Percentiles rank a stretch among this genome's conserved stretches.
Evolutionary conservation across 2,113 vertebrate genomes (phyloP).

Genomic region (Silurus asotus): DNA sequence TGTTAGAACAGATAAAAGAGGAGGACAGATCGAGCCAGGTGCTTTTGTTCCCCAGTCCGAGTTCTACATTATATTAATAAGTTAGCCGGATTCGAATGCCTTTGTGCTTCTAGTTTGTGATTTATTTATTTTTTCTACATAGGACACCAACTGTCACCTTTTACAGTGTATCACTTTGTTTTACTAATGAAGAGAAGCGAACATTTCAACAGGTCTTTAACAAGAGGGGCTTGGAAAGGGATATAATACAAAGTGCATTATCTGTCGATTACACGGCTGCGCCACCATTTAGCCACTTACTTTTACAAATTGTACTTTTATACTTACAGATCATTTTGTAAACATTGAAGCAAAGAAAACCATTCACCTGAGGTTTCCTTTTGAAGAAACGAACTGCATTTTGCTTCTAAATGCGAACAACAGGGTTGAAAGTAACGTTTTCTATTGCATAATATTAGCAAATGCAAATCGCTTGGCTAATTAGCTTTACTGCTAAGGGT

Average conservation of each 20-base stretch:
- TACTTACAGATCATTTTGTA: too few relatives aligned
- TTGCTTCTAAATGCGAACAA: too few relatives aligned
- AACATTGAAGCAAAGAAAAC: too few relatives aligned
- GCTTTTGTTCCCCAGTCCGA: conserved; percentile 58
- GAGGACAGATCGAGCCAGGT: conserved; percentile 61
- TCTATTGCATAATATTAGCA: too few relatives aligned
- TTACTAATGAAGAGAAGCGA: conserved; percentile 27
- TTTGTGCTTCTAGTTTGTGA: conserved; percentile 62
- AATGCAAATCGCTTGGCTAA: too few relatives aligned
- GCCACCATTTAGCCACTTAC: neutral
- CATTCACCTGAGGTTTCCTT: too few relatives aligned
- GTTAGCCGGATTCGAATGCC: conserved; percentile 63
- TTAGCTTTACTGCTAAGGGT: too few relatives aligned
- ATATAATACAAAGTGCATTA: neutral
- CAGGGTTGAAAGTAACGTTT: too few relatives aligned
- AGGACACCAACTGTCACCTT: conserved; percentile 24
- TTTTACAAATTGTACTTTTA: too few relatives aligned
- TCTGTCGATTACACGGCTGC: too few relatives aligned
- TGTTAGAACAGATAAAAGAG: conserved; percentile 40
- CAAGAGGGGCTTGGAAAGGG: neutral
- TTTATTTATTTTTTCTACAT: conserved; percentile 60
- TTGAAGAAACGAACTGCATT: too few relatives aligned
- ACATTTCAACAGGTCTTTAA: conserved; percentile 25
- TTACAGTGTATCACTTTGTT: conserved; percentile 54
- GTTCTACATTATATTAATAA: conserved; percentile 73